These are phyloP conservation scores for Notocelia uddmanniana DNA, from an alignment of 2,888 invertebrate genomes.

Conservation along the genomic window DNA sequence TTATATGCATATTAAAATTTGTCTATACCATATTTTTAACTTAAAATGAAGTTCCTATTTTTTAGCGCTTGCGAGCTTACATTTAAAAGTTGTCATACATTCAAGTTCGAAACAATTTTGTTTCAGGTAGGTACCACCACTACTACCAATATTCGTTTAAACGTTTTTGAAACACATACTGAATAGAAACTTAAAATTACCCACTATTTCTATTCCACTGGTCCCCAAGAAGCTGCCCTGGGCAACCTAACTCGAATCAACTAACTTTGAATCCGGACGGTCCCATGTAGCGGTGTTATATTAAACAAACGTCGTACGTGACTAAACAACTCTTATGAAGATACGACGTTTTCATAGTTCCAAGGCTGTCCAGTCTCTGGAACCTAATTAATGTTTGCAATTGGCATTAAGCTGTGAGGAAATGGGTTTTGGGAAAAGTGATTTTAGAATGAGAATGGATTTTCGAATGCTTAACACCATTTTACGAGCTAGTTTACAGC, in stretches of 20 bases:
- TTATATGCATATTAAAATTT: too few relatives aligned
- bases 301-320: not conserved
- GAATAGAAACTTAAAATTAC: not conserved
- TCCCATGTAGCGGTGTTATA: not conserved
- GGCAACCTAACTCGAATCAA: slow-evolving; percentile 1
- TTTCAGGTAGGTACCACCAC: too few relatives aligned
- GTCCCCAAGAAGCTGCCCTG: not conserved
- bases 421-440: not conserved
- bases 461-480: not conserved
- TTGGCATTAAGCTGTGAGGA: not conserved
- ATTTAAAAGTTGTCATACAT: too few relatives aligned
- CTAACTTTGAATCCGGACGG: not conserved
- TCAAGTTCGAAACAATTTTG: too few relatives aligned
- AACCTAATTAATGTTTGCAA: not conserved
- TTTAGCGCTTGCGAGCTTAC: too few relatives aligned
- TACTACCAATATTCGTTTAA: too few relatives aligned
- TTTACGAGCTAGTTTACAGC: too few relatives aligned
- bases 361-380: not conserved
- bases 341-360: not conserved
- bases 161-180: not conserved
- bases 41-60: too few relatives aligned
- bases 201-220: not conserved
- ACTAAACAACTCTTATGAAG: not conserved
- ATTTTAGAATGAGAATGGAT: not conserved
- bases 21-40: too few relatives aligned